Evolutionary conservation across 2,797 vertebrate species (phyloP), one percentile per base, ranked within the genome.

Genomic region (Naso thynnoides): DNA sequence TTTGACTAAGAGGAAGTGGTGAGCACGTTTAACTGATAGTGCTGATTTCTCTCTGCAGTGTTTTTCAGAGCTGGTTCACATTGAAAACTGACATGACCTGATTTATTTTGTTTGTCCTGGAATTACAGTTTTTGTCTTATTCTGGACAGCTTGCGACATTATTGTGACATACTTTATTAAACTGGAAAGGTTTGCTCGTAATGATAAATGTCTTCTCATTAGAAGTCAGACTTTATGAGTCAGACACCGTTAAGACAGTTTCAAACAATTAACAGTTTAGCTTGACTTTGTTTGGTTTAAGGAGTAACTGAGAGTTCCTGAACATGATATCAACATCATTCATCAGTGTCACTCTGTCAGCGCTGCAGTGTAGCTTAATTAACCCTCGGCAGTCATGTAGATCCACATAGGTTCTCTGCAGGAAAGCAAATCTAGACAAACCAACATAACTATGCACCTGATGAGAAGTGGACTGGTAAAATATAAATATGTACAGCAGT

Each of bases 381-480:
- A 86, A 85, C 76, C 38, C 80, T 69, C 53, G 10, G 58, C 29
- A 79, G 73, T 84, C 77, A 42, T 53, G 48, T 55, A 42, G 44
- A 74, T 71, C 68, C 60, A 50, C 55, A 48, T 8, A 8, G 15
- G 53, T 76, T 69, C 45, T 47, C 23, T 42, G 62, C 68, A 81
- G 87, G 91, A 87, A 91, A 69, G 87, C 82, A 78, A 61, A 87
- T 56, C 69, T 6, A 88, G 91, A 90, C 84, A 82, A 70, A 84
- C 60, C 9, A 2, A 53, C 60, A 38, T 72, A 60, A 26, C 72
- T 41, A 81, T 86, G 89, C 80, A 83, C 78, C 81, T 26, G 67
- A 72, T 79, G 86, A 83, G 80, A 87, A 69, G 78, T 53, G 36
- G 57, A 23, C 53, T 52, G 14, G 8, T 84, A 70, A n/a, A n/a